Evolutionary conservation across 2,797 vertebrate species (phyloP).

Genomic region (Hoplostethus atlanticus): DNA sequence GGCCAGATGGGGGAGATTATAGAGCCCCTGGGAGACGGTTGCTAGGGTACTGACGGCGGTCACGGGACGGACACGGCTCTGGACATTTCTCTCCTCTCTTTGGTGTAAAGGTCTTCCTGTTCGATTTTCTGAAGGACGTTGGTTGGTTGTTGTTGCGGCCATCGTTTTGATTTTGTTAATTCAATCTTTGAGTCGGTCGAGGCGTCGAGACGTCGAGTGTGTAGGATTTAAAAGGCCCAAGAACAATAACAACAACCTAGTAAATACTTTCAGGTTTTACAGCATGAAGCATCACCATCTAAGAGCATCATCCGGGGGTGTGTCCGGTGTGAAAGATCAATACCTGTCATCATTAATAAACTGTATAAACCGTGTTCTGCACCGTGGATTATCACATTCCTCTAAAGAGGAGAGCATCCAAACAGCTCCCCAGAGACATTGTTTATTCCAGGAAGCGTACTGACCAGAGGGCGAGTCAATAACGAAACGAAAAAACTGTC

Average conservation of each 20-base stretch:
- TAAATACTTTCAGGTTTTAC: neutral
- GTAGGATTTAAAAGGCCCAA: neutral
- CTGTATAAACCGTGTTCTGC: conserved; percentile 27
- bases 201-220: neutral
- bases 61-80: conserved; percentile 39
- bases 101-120: conserved; percentile 50
- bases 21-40: conserved; percentile 61
- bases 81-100: conserved; percentile 41
- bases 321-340: conserved; percentile 30
- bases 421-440: conserved; percentile 59
- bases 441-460: conserved; percentile 53
- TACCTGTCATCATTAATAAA: conserved; percentile 42
- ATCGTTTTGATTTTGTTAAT: conserved; percentile 4
- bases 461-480: conserved; percentile 70
- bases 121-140: conserved; percentile 39
- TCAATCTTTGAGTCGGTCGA: conserved; percentile 6
- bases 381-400: conserved; percentile 49
- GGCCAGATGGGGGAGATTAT: conserved; percentile 73
- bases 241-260: neutral
- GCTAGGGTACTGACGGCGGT: conserved; percentile 71
- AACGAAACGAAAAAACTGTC: conserved; percentile 49
- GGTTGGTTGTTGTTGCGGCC: neutral
- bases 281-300: neutral
- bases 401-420: conserved; percentile 42
- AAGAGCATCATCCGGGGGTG: neutral